Evolutionary conservation across 2,888 invertebrate genomes (phyloP).

Genomic region (Saturnia pavonia): DNA sequence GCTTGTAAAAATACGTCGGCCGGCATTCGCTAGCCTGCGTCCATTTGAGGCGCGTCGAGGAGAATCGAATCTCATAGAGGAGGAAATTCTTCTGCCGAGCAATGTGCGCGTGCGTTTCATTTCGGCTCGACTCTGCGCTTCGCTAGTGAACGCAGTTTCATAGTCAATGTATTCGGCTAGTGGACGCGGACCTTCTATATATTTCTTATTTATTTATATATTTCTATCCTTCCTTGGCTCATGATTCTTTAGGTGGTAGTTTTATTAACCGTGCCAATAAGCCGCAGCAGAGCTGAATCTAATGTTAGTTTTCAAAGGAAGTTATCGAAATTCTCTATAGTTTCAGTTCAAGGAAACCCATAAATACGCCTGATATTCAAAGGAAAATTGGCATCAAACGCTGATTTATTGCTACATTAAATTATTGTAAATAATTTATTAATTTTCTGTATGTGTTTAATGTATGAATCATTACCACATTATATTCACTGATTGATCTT

Average conservation of each 20-base stretch:
- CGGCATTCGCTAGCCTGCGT: too few species aligned
- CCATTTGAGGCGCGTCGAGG: too few species aligned
- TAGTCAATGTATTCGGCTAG: too few species aligned
- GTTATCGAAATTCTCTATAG: constrained; percentile 2
- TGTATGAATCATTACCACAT: neutral
- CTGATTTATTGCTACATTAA: constrained; percentile 6
- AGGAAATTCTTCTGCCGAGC: neutral
- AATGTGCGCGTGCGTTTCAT: too few species aligned
- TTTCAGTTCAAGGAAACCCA: neutral
- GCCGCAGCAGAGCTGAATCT: neutral
- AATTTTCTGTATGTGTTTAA: neutral
- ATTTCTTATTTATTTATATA: too few species aligned
- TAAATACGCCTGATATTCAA: neutral
- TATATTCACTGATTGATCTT: neutral
- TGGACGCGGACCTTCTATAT: too few species aligned
- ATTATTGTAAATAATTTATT: neutral
- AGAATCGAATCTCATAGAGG: too few species aligned
- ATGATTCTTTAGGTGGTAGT: neutral
- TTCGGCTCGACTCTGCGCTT: too few species aligned
- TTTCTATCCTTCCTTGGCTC: neutral
- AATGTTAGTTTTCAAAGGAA: neutral
- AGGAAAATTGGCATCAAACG: constrained; percentile 2
- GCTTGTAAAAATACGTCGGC: too few species aligned
- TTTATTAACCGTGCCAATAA: neutral
- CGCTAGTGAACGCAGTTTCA: too few species aligned